phyloP scores from a whole-genome alignment of 2,888 invertebrate species.

The Meandrusa payeni region DNA sequence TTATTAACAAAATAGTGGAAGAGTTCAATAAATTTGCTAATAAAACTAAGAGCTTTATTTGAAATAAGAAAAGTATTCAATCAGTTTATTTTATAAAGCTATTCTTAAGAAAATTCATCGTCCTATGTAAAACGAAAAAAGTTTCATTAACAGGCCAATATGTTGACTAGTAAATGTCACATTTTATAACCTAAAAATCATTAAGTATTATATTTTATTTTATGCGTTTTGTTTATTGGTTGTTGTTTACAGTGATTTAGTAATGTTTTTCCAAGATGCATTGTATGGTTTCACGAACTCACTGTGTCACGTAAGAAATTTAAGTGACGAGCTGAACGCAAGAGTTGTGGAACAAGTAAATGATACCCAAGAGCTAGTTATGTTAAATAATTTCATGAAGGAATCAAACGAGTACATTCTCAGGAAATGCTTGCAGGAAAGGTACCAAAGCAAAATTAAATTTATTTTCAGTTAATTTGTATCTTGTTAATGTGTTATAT shows the following conservation, averaged over 20 bases:
- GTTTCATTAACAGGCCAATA: background rate
- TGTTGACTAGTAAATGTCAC: slow-evolving; percentile 13
- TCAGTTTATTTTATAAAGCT: too few relatives aligned
- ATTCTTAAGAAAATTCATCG: too few relatives aligned
- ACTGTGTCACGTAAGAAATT: slow-evolving; percentile 33
- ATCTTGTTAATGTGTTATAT: too few relatives aligned
- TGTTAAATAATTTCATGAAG: slow-evolving; percentile 57
- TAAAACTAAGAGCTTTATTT: too few relatives aligned
- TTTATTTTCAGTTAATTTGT: too few relatives aligned
- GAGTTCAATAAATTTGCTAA: too few relatives aligned
- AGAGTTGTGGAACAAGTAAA: slow-evolving; percentile 59
- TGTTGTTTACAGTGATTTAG: slow-evolving; percentile 11
- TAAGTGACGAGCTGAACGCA: slow-evolving; percentile 50
- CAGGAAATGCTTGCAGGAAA: slow-evolving; percentile 53
- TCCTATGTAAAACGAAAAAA: background rate
- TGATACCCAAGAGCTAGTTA: slow-evolving; percentile 57
- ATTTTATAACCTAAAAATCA: slow-evolving; percentile 4
- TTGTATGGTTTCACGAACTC: slow-evolving; percentile 40
- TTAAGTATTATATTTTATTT: slow-evolving; percentile 13
- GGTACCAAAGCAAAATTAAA: too few relatives aligned
- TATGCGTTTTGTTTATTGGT: slow-evolving; percentile 5
- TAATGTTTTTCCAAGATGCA: slow-evolving; percentile 44
- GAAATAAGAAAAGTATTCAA: too few relatives aligned
- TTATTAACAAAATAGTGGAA: too few relatives aligned
- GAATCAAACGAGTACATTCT: slow-evolving; percentile 60